Percentiles rank a stretch among this genome's conserved stretches.
These are phyloP conservation scores for Calliopsis andreniformis DNA, from an alignment of 1,140 invertebrate genomes.

Conservation along the genomic window DNA sequence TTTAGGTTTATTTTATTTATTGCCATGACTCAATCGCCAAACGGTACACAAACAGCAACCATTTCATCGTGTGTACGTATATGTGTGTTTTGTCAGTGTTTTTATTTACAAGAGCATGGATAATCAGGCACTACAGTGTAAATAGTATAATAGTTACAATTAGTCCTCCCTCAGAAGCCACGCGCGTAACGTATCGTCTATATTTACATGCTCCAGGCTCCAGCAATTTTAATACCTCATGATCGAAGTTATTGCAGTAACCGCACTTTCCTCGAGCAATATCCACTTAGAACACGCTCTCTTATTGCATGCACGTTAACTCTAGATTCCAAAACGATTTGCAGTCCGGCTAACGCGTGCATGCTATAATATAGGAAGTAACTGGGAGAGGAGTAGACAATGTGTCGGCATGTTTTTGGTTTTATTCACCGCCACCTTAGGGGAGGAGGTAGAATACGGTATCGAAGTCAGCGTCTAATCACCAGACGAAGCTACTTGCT, in stretches of 20 bases:
- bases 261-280: background rate
- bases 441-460: conserved; percentile 25
- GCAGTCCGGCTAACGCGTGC: conserved; percentile 24
- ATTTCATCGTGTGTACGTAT: conserved; percentile 35
- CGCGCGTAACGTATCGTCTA: conserved; percentile 10
- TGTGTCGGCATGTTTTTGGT: conserved; percentile 12
- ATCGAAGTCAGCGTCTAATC: conserved; percentile 64
- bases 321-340: background rate
- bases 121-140: conserved; percentile 21
- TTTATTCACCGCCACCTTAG: conserved; percentile 74
- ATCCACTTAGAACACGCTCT: conserved; percentile 5
- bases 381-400: conserved; percentile 26
- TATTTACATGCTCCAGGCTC: conserved; percentile 52
- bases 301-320: conserved; percentile 48
- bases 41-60: conserved; percentile 48
- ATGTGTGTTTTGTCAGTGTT: conserved; percentile 17
- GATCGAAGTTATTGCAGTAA: conserved; percentile 28
- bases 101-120: conserved; percentile 15
- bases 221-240: background rate
- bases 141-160: conserved; percentile 35
- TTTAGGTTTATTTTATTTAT: background rate
- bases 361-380: conserved; percentile 36
- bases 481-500: conserved; percentile 74
- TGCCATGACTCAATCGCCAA: conserved; percentile 15
- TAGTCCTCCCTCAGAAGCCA: conserved; percentile 46